Evolutionary conservation across 2,797 vertebrate species (phyloP), one percentile per base, ranked within the genome.

Genomic region (Argya squamiceps): DNA sequence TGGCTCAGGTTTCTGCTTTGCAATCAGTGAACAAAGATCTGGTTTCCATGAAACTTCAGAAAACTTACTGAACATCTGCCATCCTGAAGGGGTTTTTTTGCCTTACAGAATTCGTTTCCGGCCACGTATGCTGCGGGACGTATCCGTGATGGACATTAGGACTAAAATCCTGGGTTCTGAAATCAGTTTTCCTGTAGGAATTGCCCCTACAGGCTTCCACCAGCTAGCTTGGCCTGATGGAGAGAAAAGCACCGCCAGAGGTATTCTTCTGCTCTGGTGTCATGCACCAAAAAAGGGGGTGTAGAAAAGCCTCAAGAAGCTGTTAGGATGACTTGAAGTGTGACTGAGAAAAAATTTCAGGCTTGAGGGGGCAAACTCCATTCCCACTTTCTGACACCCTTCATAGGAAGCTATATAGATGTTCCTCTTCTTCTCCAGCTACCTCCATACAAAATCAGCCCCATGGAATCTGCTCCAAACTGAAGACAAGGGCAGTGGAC

Each of bases 171-270:
- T 99, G 80, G 99, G 99, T 8, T 97, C 96, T 1, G 98, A 99
- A 94, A 99, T 99, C 97, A 98, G 98, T 82, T 99, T 98, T 49
- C 99, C 99, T 2, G 98, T 99, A 8, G 98, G 99, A 37, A 99
- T 99, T 0, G 98, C 99, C 2, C 99, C 99, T 1, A 99, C 99
- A 0, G 98, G 98, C 37, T 99, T 99, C 83, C 99, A 99, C 95
- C 98, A 98, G 68, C 96, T 99, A 30, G 98, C 98, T 50, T 99
- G 99, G 98, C 98, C 98, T 2, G 99, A 99, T 49, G 99, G 99
- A 36, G 99, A 99, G 97, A 91, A 98, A 97, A 99, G 99, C 92
- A 99, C 99, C 36, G 99, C 99, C 79, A 98, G 98, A 97, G 99
- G 99, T 99, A 97, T 9, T 34, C 30, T 67, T 67, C 56, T 67